These are phyloP conservation scores for Drosophila kanekoi DNA, from an alignment of 2,888 invertebrate species.

Conservation along the genomic window DNA sequence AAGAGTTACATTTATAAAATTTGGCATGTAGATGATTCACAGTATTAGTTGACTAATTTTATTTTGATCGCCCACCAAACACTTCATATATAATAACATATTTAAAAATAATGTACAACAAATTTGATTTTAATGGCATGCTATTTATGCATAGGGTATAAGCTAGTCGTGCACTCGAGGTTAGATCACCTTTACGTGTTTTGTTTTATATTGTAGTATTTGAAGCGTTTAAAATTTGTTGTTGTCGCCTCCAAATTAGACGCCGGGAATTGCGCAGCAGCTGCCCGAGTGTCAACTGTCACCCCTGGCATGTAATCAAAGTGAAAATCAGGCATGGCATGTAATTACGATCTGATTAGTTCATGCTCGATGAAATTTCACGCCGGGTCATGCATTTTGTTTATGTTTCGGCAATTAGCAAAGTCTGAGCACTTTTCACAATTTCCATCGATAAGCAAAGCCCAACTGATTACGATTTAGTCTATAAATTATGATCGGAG, in stretches of 20 bases:
- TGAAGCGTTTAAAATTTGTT: slow-evolving; percentile 31
- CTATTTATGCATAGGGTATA: slow-evolving; percentile 10
- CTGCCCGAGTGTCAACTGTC: slow-evolving; percentile 28
- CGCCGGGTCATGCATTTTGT: slow-evolving; percentile 36
- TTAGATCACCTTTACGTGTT: neutral
- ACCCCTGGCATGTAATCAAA: slow-evolving; percentile 21
- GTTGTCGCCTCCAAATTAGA: slow-evolving; percentile 36
- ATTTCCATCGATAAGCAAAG: slow-evolving; percentile 34
- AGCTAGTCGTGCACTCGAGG: slow-evolving; percentile 4
- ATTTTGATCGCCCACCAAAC: too few relatives aligned
- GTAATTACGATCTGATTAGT: slow-evolving; percentile 56
- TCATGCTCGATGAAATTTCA: slow-evolving; percentile 47
- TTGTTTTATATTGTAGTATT: slow-evolving; percentile 8
- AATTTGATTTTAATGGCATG: neutral
- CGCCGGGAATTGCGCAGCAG: slow-evolving; percentile 49
- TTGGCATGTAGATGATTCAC: neutral
- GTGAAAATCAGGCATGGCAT: slow-evolving; percentile 31
- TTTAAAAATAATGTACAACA: neutral
- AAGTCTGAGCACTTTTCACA: slow-evolving; percentile 43
- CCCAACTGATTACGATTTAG: slow-evolving; percentile 42
- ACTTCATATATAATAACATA: neutral
- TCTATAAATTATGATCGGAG: slow-evolving; percentile 62
- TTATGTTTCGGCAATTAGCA: slow-evolving; percentile 70
- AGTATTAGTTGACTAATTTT: too few relatives aligned
- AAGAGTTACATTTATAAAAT: neutral